A percentile compares a stretch with the other conserved stretches of the same genome.
phyloP scores from a whole-genome alignment of 2,113 vertebrate genomes.

The Epinephelus cyanopodus region DNA sequence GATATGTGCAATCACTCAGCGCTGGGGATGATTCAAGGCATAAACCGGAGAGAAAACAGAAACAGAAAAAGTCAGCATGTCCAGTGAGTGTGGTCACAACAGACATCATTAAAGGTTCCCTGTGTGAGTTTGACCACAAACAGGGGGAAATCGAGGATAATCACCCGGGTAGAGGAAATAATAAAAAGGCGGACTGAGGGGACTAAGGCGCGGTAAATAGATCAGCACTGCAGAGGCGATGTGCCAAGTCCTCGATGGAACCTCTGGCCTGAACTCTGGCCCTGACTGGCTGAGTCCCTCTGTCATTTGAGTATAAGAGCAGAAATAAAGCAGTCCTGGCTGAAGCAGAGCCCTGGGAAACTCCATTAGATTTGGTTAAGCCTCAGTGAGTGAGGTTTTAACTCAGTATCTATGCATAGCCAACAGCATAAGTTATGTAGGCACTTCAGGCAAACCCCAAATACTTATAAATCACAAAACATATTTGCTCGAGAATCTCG shows the following conservation, averaged over 20 bases:
- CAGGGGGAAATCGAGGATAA: conserved; percentile 48
- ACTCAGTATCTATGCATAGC: conserved; percentile 15
- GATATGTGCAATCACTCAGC: conserved; percentile 30
- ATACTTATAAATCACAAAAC: conserved; percentile 38
- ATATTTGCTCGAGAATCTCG: conserved; percentile 35
- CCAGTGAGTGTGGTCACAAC: conserved; percentile 50
- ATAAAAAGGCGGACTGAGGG: conserved; percentile 48
- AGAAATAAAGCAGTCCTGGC: conserved; percentile 42
- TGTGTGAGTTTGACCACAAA: conserved; percentile 53
- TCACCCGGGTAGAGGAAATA: conserved; percentile 61
- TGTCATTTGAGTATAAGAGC: conserved; percentile 22
- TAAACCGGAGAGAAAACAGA: conserved; percentile 34
- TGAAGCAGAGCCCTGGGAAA: conserved; percentile 41
- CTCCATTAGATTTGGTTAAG: conserved; percentile 47
- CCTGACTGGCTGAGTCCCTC: conserved; percentile 22
- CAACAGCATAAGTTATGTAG: conserved; percentile 33
- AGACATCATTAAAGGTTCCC: conserved; percentile 57
- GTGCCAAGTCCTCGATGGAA: conserved; percentile 46
- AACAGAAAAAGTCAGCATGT: conserved; percentile 47
- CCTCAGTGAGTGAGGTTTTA: conserved; percentile 30
- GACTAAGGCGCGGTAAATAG: conserved; percentile 61
- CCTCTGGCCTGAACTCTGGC: conserved; percentile 48
- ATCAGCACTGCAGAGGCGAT: conserved; percentile 51
- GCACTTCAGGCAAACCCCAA: conserved; percentile 42
- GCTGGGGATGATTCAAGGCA: conserved; percentile 34